Conservation (phyloP, 2,888 invertebrate genomes). For the Julus scandinavius region DNA sequence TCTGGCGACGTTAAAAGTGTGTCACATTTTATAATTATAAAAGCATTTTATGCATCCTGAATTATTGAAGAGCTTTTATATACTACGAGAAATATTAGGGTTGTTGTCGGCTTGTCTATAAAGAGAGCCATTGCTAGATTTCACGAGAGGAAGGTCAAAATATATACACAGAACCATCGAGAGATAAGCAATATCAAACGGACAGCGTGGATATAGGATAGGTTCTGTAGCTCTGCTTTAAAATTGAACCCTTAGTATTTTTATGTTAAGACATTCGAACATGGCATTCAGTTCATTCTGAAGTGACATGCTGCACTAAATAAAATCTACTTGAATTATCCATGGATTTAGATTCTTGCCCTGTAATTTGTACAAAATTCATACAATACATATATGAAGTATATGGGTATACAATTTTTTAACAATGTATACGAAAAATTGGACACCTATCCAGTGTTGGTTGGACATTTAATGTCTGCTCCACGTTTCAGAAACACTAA, state of each 20-base stretch:
- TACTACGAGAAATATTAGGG: not conserved
- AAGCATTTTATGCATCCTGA: slow-evolving; percentile 4
- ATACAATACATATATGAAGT: too few relatives aligned
- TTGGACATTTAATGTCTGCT: too few relatives aligned
- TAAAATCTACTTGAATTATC: too few relatives aligned
- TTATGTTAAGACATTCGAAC: too few relatives aligned
- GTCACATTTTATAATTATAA: slow-evolving; percentile 28
- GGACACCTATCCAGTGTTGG: too few relatives aligned
- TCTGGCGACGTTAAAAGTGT: not conserved
- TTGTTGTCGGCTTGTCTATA: not conserved
- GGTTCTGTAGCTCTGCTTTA: not conserved
- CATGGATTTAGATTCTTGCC: too few relatives aligned
- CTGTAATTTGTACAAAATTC: too few relatives aligned
- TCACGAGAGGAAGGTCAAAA: not conserved
- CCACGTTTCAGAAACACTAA: too few relatives aligned
- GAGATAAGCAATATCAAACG: slow-evolving; percentile 4
- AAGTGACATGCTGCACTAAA: too few relatives aligned
- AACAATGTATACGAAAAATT: too few relatives aligned
- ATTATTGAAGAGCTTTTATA: not conserved
- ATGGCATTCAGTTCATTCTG: too few relatives aligned
- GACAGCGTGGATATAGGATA: not conserved
- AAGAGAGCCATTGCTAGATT: not conserved
- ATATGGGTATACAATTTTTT: too few relatives aligned
- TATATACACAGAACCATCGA: not conserved
- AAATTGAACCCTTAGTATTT: not conserved